Base-by-base conservation (phyloP, 2,888 invertebrate species). In the Pammene fasciana region DNA sequence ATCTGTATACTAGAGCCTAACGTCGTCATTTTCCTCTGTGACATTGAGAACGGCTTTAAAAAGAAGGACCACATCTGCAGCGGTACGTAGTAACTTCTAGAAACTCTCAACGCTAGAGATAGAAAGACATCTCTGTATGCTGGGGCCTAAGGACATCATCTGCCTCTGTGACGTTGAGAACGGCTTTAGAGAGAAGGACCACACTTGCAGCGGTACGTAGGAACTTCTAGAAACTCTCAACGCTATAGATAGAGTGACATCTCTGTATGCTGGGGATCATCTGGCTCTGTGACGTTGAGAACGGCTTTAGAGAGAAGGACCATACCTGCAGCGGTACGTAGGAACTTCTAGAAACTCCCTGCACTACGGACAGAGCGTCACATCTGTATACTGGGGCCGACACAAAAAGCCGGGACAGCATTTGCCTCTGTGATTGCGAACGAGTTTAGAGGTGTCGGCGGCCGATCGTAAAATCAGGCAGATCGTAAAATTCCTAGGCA, bases 251-350 rank as follows among this genome's bases (percentile, higher is more conserved):
- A 80, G 85, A 61, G 93, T 92, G 4, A 86, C 88, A 90, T 70
- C 86, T 89, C 5, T 81, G 86, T 11, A 88, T 89, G 9, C 86
- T 86, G 75, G 72, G 85, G 0, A 94, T 94, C 82, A 88, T 94
- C 72, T 95, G 95, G 72, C 89, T 94, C 0, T 95, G 95, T 74
- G 94, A 94, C 76, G 82, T 83, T 1, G 94, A 94, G 72, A 94
- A 93, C 65, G 95, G 95, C 0, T 95, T 93, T 74, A 91, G 91
- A 66, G 95, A 96, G 82, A 94, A 94, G 70, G 94, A 94, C 11
- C 92, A 94, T 62, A 85, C 93, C 75, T 96, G 96, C 87, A 95
- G 86, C 77, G 95, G 26, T 50, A 18, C 3, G 50, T 26, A 16
- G 26, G 5, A 50, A 10, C 5, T 50, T 50, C 8, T 48, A 45